Conservation (phyloP, 2,888 invertebrate species). For the Pachymerium ferrugineum region DNA sequence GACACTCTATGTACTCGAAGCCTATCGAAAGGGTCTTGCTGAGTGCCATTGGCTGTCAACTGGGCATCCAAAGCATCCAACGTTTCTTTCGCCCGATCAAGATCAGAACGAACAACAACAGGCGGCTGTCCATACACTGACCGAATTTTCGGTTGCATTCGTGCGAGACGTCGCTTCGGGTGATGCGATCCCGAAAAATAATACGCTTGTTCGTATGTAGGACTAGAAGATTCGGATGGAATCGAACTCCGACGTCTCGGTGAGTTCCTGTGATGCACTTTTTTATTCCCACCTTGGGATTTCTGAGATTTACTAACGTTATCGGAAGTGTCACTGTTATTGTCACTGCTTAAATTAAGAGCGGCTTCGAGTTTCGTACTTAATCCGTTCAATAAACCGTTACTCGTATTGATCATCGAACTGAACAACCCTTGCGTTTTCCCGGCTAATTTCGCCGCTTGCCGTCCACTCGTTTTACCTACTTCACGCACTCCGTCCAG, state of each 20-base stretch:
- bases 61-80: constrained; percentile 37
- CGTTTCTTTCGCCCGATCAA: constrained; percentile 16
- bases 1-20: constrained; percentile 4
- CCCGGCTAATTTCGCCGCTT: constrained; percentile 9
- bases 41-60: constrained; percentile 39
- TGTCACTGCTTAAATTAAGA: constrained; percentile 38
- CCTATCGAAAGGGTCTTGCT: constrained; percentile 37
- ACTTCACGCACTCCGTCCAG: constrained; percentile 35
- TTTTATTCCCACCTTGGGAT: constrained; percentile 34
- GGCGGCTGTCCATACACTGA: constrained; percentile 40
- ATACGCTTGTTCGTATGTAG: constrained; percentile 34
- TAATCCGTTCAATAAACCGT: constrained; percentile 50
- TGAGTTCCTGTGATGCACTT: constrained; percentile 34
- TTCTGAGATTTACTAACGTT: constrained; percentile 12
- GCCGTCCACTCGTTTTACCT: constrained; percentile 23
- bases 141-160: constrained; percentile 38
- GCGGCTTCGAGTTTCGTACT: constrained; percentile 43
- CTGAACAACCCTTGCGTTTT: constrained; percentile 50
- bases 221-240: constrained; percentile 35
- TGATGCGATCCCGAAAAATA: constrained; percentile 33
- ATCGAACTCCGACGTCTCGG: constrained; percentile 31
- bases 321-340: constrained; percentile 36
- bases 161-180: constrained; percentile 34
- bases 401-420: constrained; percentile 52
- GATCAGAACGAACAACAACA: background rate